Conservation (phyloP, 2,797 vertebrate species). For the Lutjanus argentimaculatus region DNA sequence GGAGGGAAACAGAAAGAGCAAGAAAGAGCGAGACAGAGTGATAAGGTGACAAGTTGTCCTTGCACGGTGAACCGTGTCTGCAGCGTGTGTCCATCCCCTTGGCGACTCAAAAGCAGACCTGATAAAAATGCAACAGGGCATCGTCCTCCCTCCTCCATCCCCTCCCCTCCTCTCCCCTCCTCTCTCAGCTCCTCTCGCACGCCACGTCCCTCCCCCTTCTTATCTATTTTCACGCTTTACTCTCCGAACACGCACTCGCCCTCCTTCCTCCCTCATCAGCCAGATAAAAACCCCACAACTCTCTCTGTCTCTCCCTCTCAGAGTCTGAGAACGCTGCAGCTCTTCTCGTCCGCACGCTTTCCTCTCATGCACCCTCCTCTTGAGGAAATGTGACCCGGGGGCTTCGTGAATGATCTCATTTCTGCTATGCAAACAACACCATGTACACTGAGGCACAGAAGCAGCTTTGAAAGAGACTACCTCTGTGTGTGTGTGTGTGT, state of each 20-base stretch:
- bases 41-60: slow-evolving; percentile 65
- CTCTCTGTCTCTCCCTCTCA: slow-evolving; percentile 3
- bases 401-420: slow-evolving; percentile 69
- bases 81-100: slow-evolving; percentile 53
- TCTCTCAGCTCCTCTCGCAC: slow-evolving; percentile 16
- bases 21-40: slow-evolving; percentile 35
- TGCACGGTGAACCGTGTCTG: slow-evolving; percentile 47
- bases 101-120: slow-evolving; percentile 53
- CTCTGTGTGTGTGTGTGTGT: slow-evolving; percentile 30
- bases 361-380: slow-evolving; percentile 37
- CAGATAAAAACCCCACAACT: slow-evolving; percentile 21
- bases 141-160: neutral
- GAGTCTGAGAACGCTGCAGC: slow-evolving; percentile 6
- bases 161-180: neutral
- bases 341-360: slow-evolving; percentile 14
- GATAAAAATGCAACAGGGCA: slow-evolving; percentile 71
- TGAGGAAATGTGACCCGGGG: slow-evolving; percentile 68
- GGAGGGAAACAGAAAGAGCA: slow-evolving; percentile 13
- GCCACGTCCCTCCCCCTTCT: slow-evolving; percentile 25
- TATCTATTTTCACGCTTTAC: slow-evolving; percentile 59
- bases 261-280: slow-evolving; percentile 45
- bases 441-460: slow-evolving; percentile 37
- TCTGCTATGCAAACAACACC: slow-evolving; percentile 66
- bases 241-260: slow-evolving; percentile 52
- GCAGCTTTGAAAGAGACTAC: slow-evolving; percentile 49